Base-by-base conservation (phyloP, 92 coral and sea anemone genomes). In the Muricea muricata region DNA sequence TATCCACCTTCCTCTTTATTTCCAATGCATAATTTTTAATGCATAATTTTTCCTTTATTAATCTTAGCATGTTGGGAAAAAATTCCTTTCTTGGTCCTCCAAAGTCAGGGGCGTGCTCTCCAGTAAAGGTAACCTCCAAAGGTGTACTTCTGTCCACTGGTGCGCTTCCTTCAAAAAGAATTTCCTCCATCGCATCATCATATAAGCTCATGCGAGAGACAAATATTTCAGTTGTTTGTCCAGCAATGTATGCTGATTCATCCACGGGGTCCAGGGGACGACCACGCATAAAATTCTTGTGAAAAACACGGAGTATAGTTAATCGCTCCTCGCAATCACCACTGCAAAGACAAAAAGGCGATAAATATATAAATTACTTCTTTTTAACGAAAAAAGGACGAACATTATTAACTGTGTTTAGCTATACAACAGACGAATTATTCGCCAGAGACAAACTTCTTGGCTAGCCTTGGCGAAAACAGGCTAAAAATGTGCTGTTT, bases 51-150 rank as follows among this genome's bases (percentile, higher is more conserved):
- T 81, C 87, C 11, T 78, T 25, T 25, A 86, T 54, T 28, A 61
- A 74, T 31, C 88, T 77, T 34, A 86, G 31, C 61, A 61, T 77
- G 28, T 55, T n/a, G 13, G 87, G 79, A 21, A 90, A 33, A 41
- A 90, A 90, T 32, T 90, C 85, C 70, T 80, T 82, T 25, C 93
- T 23, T 13, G 87, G 92, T 41, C 92, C 92, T 6, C 92, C 92
- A 30, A 77, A 85, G 33, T 89, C 89, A 21, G 23, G 48, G 11
- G 87, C 92, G 8, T 25, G 14, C 41, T 89, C 92, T 5, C 90
- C 87, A 46, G 21, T 55, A 73, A 84, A 89, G 8, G 73, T 89
- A 0, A 89, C 86, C 6, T 84, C 86, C 21, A 80, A 48, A 0
- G 92, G 84, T 12, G 37, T 48, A 63, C 92, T 89, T 48, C 81